Evolutionary conservation across 2,888 invertebrate genomes (phyloP).

Genomic region (Dendrolimus pini): DNA sequence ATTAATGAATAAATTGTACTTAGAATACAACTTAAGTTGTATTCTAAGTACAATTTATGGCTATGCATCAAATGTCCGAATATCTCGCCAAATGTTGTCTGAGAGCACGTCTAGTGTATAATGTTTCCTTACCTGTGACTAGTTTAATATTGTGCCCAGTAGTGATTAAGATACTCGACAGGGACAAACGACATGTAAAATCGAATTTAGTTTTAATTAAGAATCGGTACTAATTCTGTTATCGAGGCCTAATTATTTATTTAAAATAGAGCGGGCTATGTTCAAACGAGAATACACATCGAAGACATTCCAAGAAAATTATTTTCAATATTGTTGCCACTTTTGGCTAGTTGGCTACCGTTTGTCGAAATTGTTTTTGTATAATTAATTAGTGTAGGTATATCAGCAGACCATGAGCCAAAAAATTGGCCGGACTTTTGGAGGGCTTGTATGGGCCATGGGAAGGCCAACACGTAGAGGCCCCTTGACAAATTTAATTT

Average conservation of each 20-base stretch:
- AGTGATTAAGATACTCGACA: constrained; percentile 12
- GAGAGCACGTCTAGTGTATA: not conserved
- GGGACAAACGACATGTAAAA: constrained; percentile 31
- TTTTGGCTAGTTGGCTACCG: not conserved
- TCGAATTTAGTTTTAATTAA: constrained; percentile 1
- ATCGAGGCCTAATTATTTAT: constrained; percentile 2
- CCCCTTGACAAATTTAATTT: no score
- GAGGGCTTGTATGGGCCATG: no score
- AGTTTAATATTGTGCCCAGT: not conserved
- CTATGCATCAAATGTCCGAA: no score
- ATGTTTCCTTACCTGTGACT: not conserved
- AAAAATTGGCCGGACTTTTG: no score
- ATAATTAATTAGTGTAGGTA: no score
- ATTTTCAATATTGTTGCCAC: not conserved
- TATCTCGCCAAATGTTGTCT: no score
- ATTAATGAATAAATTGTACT: no score
- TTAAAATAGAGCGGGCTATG: constrained; percentile 3
- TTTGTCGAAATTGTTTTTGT: constrained; percentile 2
- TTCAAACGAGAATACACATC: constrained; percentile 37
- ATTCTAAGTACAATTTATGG: no score
- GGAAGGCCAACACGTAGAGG: no score
- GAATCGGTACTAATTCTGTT: not conserved
- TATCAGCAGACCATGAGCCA: no score
- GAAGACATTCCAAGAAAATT: constrained; percentile 38
- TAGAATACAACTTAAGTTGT: no score